phyloP scores from a whole-genome alignment of 2,113 vertebrate species.

The Orcinus orca region DNA sequence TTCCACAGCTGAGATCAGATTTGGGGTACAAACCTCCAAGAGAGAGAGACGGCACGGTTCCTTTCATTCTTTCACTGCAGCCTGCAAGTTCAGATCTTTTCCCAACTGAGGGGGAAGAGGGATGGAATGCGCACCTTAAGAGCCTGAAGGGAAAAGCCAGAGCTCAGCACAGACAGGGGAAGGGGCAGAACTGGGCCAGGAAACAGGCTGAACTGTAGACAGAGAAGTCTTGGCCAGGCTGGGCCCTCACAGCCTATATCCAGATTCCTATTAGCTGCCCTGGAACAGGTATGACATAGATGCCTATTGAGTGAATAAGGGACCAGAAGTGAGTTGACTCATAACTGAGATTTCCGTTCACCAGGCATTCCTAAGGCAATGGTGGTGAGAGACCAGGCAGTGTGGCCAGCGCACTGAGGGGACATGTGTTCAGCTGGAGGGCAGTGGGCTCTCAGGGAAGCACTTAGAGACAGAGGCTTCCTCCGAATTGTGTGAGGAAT shows the following conservation, averaged over 20 bases:
- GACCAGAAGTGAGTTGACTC: background rate
- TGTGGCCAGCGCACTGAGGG: background rate
- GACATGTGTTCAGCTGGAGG: accelerated
- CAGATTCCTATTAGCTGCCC: background rate
- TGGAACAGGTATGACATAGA: background rate
- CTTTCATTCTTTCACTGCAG: background rate
- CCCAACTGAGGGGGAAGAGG: accelerated
- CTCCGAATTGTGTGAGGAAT: background rate
- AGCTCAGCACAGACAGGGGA: background rate
- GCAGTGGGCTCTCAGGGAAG: background rate
- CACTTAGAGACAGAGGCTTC: background rate
- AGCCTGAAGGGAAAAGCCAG: background rate
- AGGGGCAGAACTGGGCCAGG: background rate
- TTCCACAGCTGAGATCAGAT: background rate
- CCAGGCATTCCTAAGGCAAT: background rate
- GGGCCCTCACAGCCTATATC: accelerated
- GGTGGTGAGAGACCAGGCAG: background rate
- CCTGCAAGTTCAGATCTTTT: background rate
- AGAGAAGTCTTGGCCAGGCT: background rate
- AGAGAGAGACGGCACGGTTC: background rate
- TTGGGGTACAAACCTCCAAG: background rate
- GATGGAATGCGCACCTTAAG: accelerated
- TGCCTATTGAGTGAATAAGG: too few species aligned
- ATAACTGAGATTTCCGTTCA: background rate
- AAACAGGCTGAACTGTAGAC: background rate